These are phyloP conservation scores for Hippocampus comes DNA, from an alignment of 2,113 vertebrate species.

Conservation along the genomic window DNA sequence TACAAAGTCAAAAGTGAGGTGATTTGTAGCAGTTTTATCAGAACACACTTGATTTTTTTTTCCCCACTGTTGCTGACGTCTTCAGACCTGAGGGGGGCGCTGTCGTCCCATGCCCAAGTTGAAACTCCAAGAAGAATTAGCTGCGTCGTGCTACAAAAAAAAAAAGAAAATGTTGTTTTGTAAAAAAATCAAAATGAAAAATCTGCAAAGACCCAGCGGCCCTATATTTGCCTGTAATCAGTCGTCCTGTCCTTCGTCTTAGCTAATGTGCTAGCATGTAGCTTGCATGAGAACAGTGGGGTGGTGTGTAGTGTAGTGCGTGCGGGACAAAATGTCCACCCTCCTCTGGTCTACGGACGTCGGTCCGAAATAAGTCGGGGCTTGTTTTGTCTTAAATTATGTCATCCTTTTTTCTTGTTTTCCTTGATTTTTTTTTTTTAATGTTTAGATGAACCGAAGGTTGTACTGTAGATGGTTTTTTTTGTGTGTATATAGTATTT, in stretches of 20 bases:
- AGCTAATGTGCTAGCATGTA: conserved; percentile 70
- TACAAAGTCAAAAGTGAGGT: not conserved
- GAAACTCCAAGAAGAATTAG: conserved; percentile 23
- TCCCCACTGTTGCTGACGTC: conserved; percentile 14
- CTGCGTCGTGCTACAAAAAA: conserved; percentile 40
- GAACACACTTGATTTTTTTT: not conserved
- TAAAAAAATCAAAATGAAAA: conserved; percentile 11
- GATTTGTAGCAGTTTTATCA: not conserved
- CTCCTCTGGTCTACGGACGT: conserved; percentile 56
- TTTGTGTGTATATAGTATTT: conserved; percentile 74
- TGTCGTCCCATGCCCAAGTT: not conserved
- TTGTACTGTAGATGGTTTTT: conserved; percentile 61
- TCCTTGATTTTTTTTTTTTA: conserved; percentile 23
- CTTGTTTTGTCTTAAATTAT: conserved; percentile 47
- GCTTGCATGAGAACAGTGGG: conserved; percentile 68
- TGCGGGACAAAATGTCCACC: conserved; percentile 11
- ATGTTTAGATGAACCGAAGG: conserved; percentile 54
- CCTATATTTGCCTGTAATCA: conserved; percentile 67
- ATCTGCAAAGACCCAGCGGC: conserved; percentile 42
- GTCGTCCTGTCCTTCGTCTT: conserved; percentile 65
- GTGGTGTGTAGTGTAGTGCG: conserved; percentile 52
- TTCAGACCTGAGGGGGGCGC: conserved; percentile 55
- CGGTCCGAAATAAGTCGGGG: not conserved
- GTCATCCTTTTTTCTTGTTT: conserved; percentile 18
- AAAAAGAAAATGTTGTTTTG: conserved; percentile 44